phyloP scores from a whole-genome alignment of 2,113 vertebrate genomes.

The Carollia perspicillata region DNA sequence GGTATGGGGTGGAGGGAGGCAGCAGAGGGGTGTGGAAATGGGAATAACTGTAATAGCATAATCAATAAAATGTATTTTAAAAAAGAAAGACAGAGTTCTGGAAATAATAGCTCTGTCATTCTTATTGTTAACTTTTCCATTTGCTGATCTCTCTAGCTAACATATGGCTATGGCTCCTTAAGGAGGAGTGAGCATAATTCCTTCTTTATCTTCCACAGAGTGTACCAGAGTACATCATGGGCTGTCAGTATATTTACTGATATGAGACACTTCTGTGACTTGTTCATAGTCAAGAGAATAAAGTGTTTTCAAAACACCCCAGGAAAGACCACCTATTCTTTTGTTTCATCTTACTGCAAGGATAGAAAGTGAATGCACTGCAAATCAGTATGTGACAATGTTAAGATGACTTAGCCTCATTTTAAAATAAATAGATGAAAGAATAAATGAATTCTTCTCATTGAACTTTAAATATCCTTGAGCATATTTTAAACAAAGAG shows the following conservation, averaged over 20 bases:
- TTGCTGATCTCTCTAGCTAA: not conserved
- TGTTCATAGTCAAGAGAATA: not conserved
- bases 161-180: not conserved
- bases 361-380: not conserved
- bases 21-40: too few relatives aligned
- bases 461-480: slow-evolving; percentile 4
- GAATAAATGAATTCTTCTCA: not conserved
- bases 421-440: not conserved
- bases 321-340: not conserved
- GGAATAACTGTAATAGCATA: too few relatives aligned
- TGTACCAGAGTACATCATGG: not conserved
- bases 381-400: not conserved
- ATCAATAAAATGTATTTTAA: too few relatives aligned
- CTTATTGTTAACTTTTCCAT: not conserved
- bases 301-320: not conserved
- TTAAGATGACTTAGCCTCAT: not conserved
- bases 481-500: slow-evolving; percentile 26
- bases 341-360: not conserved
- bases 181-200: not conserved
- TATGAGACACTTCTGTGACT: not conserved
- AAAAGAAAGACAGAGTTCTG: not conserved
- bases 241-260: not conserved
- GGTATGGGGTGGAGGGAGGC: too few relatives aligned
- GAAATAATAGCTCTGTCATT: not conserved
- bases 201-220: not conserved